These are phyloP conservation scores for Archilochus colubris DNA, from an alignment of 2,113 vertebrate species.

Conservation along the genomic window DNA sequence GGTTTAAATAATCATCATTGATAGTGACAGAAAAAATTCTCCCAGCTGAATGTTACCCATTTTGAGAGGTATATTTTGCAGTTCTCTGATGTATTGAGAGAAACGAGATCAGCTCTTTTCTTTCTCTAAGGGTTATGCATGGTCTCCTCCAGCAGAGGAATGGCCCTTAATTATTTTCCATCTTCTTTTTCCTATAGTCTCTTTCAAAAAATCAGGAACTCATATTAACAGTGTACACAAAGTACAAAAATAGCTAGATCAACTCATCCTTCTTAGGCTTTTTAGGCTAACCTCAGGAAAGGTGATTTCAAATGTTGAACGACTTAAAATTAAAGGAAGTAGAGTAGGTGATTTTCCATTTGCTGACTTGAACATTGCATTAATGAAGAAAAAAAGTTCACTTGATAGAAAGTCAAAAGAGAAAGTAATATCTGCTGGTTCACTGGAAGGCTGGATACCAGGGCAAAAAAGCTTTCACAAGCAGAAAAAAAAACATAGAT, in stretches of 20 bases:
- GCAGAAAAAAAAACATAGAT: neutral
- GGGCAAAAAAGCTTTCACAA: neutral
- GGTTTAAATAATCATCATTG: constrained; percentile 47
- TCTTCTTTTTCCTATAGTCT: neutral
- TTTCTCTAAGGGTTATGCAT: neutral
- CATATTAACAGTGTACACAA: neutral
- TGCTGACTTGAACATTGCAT: neutral
- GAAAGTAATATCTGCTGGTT: neutral
- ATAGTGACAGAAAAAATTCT: neutral
- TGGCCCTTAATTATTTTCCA: neutral
- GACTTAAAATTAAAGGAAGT: neutral
- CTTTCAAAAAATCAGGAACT: neutral
- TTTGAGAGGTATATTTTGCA: constrained; percentile 46
- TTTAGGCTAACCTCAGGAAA: neutral
- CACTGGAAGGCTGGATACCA: neutral
- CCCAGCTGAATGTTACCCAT: neutral
- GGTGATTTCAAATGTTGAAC: neutral
- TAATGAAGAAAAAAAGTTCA: neutral
- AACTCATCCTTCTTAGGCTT: neutral
- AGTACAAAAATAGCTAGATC: neutral
- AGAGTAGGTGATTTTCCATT: neutral
- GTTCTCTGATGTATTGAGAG: neutral
- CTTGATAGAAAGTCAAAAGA: neutral
- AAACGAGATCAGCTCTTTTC: neutral
- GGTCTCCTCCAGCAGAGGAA: neutral